Evolutionary conservation across 30 jellyfish, hydroid and myxozoan genomes (phyloP).

Genomic region (Aurelia aurita complex sp. Pacific): DNA sequence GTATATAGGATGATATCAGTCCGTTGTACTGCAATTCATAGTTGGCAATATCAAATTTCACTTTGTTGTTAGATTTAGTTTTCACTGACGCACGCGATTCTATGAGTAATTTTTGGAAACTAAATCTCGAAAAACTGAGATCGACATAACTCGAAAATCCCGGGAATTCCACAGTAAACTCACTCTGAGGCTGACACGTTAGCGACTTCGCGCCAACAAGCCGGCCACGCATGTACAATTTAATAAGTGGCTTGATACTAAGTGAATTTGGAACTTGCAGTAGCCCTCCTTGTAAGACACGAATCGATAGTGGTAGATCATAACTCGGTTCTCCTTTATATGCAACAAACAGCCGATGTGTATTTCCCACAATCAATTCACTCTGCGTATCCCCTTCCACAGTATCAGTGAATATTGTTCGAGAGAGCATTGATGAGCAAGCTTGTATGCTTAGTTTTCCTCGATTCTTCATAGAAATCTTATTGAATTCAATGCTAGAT

Average conservation of each 20-base stretch:
- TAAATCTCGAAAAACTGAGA: slow-evolving; percentile 20
- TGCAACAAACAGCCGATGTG: slow-evolving; percentile 51
- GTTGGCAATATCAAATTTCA: slow-evolving; percentile 20
- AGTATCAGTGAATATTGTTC: slow-evolving; percentile 33
- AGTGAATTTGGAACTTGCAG: slow-evolving; percentile 49
- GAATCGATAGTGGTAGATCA: slow-evolving; percentile 38
- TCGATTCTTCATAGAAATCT: not conserved
- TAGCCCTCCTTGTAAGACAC: slow-evolving; percentile 30
- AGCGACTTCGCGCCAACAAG: slow-evolving; percentile 42
- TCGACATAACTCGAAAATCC: slow-evolving; percentile 46
- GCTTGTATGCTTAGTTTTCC: slow-evolving; percentile 41
- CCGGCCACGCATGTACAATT: slow-evolving; percentile 38
- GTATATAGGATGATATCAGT: slow-evolving; percentile 27
- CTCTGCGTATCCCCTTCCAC: slow-evolving; percentile 36
- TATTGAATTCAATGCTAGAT: slow-evolving; percentile 36
- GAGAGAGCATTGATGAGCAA: slow-evolving; percentile 10
- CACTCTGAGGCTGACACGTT: slow-evolving; percentile 39
- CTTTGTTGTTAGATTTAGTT: slow-evolving; percentile 4
- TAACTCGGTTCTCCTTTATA: slow-evolving; percentile 50
- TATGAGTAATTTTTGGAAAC: slow-evolving; percentile 22
- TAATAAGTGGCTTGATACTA: slow-evolving; percentile 33
- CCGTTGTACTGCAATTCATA: slow-evolving; percentile 53
- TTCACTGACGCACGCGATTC: slow-evolving; percentile 43
- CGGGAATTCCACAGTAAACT: slow-evolving; percentile 44
- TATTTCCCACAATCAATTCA: slow-evolving; percentile 21